Evolutionary conservation across 2,888 invertebrate species (phyloP), one percentile per base, ranked within the genome.

Genomic region (Tolmerus cingulatus): DNA sequence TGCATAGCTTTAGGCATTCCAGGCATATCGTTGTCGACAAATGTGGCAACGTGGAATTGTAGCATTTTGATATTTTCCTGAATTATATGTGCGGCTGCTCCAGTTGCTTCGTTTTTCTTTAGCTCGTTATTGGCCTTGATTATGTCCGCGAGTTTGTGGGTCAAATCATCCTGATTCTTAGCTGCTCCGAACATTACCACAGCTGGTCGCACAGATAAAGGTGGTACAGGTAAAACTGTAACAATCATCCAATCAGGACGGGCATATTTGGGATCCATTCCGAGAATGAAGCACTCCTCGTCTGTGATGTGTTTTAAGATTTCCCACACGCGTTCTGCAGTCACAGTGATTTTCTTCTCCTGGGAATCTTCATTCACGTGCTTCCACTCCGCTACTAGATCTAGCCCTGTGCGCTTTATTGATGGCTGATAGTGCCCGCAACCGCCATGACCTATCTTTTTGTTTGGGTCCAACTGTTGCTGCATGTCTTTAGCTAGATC

Each of bases 201-300:
- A 86, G 99, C 99, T 0, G 99, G 99, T 89, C 99, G 95, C 0
- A 99, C 99, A 1, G 97, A 95, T 34, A 99, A 93, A 3, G 99
- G 99, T 0, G 99, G 99, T 0, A 99, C 99, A 0, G 99, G 99
- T 88, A 99, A 92, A 14, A 98, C 98, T 2, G 99, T 99, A 7
- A 98, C 95, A 89, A 99, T 96, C 99, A 99, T 99, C 99, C 99
- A 99, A 93, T 99, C 99, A 7, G 99, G 99, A 82, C 99, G 95
- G 0, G 99, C 98, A 92, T 96, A 98, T 92, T 98, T 98, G 0
- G 99, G 98, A 92, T 99, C 99, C 98, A 99, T 98, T 74, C 96
- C 96, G 90, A 99, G 93, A 89, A 98, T 97, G 89, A 97, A 96
- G 89, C 98, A 98, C 92, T 99, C 99, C 92, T 99, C 99, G 93